Evolutionary conservation across 2,888 invertebrate genomes (phyloP).

Genomic region (Aleiodes testaceus): DNA sequence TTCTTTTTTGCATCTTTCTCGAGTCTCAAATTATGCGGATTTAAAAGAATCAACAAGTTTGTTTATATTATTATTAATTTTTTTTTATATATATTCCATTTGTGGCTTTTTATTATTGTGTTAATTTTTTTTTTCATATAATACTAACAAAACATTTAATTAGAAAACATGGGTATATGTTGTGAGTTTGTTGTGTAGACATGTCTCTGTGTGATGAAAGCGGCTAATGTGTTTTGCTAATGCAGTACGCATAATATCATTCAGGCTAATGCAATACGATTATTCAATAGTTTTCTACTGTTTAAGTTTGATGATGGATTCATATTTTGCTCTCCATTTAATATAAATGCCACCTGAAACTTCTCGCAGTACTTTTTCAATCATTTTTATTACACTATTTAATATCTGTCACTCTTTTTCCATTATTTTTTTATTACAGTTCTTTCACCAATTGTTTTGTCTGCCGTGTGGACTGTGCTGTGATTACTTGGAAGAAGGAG

Average conservation of each 20-base stretch:
- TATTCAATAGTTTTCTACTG: conserved; percentile 63
- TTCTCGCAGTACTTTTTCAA: conserved; percentile 6
- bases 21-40: conserved; percentile 4
- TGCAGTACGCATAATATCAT: conserved; percentile 64
- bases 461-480: conserved; percentile 49
- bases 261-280: conserved; percentile 68
- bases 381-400: conserved; percentile 19
- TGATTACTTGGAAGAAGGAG: conserved; percentile 60
- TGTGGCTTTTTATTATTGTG: conserved; percentile 63
- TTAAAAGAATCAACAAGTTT: neutral
- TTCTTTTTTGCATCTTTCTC: neutral
- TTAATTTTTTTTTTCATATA: conserved; percentile 66
- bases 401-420: neutral
- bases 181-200: conserved; percentile 53
- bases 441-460: conserved; percentile 15
- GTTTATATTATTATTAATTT: conserved; percentile 17
- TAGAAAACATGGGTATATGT: conserved; percentile 66
- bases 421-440: conserved; percentile 1
- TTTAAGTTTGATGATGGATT: conserved; percentile 51
- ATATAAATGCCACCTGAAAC: conserved; percentile 20
- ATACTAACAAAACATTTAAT: conserved; percentile 70
- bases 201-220: conserved; percentile 63
- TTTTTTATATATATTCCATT: conserved; percentile 45
- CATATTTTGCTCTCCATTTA: conserved; percentile 29
- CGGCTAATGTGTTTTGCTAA: conserved; percentile 62